Conservation (phyloP, 1,140 invertebrate genomes). For the Grapholita molesta region DNA sequence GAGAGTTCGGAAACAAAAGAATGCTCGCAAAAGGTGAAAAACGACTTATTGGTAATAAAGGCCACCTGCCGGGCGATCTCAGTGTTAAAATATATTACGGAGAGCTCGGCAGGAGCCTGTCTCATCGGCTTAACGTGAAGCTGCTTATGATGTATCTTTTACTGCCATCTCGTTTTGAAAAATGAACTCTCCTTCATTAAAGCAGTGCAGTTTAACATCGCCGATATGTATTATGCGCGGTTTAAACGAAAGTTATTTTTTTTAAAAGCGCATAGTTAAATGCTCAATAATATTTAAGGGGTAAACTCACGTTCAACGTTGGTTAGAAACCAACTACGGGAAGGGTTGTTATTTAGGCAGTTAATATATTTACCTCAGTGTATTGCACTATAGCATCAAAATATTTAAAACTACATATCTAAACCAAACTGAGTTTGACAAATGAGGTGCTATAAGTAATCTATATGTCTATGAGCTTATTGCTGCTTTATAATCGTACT, state of each 20-base stretch:
- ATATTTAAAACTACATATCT: too few relatives aligned
- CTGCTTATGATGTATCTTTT: slow-evolving; percentile 16
- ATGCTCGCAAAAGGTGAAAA: slow-evolving; percentile 13
- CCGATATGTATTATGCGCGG: neutral
- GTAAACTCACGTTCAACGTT: too few relatives aligned
- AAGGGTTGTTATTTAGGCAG: too few relatives aligned
- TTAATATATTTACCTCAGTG: too few relatives aligned
- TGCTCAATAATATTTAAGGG: too few relatives aligned
- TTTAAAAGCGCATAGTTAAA: neutral
- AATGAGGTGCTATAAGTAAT: too few relatives aligned
- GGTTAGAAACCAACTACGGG: too few relatives aligned
- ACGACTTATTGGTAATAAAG: slow-evolving; percentile 17
- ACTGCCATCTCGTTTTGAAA: slow-evolving; percentile 12
- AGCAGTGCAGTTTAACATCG: neutral
- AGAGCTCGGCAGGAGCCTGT: slow-evolving; percentile 6
- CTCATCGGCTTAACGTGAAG: slow-evolving; percentile 11
- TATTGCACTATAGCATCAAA: too few relatives aligned
- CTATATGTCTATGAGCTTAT: too few relatives aligned
- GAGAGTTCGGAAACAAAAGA: slow-evolving; percentile 10
- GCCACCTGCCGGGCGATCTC: slow-evolving; percentile 14
- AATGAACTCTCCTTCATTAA: slow-evolving; percentile 9
- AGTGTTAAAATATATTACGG: slow-evolving; percentile 11
- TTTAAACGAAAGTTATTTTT: neutral
- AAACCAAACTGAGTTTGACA: too few relatives aligned
- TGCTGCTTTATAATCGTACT: too few relatives aligned